Conservation (phyloP, 2,113 vertebrate species). For the Strigops habroptila region DNA sequence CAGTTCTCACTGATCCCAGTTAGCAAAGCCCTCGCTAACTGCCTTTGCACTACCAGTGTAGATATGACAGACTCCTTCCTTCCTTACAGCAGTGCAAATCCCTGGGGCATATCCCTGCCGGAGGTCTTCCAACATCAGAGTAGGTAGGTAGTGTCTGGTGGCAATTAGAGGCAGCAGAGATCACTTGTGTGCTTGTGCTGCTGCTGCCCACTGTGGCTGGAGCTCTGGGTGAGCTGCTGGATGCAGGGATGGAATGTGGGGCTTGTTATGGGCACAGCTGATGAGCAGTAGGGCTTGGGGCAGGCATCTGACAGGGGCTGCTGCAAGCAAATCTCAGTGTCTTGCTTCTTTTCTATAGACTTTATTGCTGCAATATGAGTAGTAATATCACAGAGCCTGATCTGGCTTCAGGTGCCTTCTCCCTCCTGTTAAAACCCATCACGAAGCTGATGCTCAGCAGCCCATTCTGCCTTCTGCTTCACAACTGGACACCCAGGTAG, state of each 20-base stretch:
- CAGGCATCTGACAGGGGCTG: not conserved
- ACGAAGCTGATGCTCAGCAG: not conserved
- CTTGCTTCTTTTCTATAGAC: not conserved
- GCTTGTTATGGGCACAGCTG: not conserved
- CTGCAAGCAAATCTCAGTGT: not conserved
- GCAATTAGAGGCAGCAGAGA: not conserved
- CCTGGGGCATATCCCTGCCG: not conserved
- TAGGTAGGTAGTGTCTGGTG: not conserved
- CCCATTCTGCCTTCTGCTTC: not conserved
- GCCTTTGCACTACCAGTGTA: not conserved
- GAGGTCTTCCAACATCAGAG: not conserved
- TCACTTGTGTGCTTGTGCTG: not conserved
- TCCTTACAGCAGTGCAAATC: not conserved
- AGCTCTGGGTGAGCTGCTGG: not conserved
- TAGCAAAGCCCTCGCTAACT: not conserved
- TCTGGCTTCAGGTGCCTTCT: not conserved
- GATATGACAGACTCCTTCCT: not conserved
- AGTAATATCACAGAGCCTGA: not conserved
- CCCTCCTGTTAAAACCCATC: not conserved
- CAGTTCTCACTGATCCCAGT: not conserved
- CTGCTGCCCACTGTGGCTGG: not conserved
- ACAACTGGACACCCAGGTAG: rapidly evolving
- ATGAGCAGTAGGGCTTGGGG: not conserved
- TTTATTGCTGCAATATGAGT: not conserved
- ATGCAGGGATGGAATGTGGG: not conserved